A percentile compares a stretch with the other conserved stretches of the same genome.
Conservation (phyloP, 1,140 invertebrate species). For the Halictus rubicundus region DNA sequence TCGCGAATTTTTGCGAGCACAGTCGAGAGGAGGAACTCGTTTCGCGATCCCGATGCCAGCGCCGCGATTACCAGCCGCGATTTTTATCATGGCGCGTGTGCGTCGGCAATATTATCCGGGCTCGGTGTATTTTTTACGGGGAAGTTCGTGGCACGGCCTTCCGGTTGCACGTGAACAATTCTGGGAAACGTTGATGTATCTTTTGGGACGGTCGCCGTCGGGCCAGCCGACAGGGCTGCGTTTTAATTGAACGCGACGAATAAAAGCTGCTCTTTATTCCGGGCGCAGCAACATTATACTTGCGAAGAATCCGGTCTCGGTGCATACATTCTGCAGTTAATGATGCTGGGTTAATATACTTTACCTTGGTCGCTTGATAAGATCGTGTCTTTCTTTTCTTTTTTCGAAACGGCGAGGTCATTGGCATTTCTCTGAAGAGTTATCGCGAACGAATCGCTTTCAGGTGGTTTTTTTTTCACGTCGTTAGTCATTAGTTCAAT, state of each 20-base stretch:
- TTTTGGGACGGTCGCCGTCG: background rate
- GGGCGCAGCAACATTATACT: background rate
- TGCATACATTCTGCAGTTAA: background rate
- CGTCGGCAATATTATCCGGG: background rate
- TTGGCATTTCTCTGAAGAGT: too few species aligned
- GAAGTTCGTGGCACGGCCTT: constrained; percentile 6
- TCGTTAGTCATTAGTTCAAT: too few species aligned
- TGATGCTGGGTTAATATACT: background rate
- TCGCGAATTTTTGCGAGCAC: background rate
- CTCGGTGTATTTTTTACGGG: constrained; percentile 4
- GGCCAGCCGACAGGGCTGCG: background rate
- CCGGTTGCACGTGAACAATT: constrained; percentile 22
- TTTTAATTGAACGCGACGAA: background rate
- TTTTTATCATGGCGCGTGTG: constrained; percentile 18
- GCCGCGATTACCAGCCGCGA: background rate
- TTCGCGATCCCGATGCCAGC: background rate
- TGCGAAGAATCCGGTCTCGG: background rate
- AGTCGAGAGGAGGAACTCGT: background rate
- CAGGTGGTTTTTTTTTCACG: too few species aligned
- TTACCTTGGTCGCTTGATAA: too few species aligned
- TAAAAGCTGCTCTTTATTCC: background rate
- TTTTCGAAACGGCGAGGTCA: too few species aligned
- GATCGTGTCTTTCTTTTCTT: too few species aligned
- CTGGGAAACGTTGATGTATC: constrained; percentile 13
- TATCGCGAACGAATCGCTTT: too few species aligned